Conservation (phyloP, 2,113 vertebrate species). For the Puffinus mauretanicus region DNA sequence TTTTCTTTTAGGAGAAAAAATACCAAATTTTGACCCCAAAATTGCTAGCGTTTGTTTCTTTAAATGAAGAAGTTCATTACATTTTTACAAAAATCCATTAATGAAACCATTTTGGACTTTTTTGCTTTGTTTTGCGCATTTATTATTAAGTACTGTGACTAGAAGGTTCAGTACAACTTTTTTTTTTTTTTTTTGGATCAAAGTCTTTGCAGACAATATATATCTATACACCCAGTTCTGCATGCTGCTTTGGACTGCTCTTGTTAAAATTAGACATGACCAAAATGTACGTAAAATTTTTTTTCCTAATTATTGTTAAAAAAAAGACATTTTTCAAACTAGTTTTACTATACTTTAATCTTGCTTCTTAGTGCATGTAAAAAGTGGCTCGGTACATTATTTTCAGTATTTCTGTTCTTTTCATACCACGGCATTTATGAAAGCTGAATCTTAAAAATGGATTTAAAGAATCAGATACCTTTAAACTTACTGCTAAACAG, state of each 20-base stretch:
- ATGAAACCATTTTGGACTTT: background rate
- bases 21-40: background rate
- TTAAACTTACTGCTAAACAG: background rate
- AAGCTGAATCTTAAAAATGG: background rate
- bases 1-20: background rate
- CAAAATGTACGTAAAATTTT: background rate
- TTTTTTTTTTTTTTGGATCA: background rate
- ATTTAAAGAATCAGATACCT: conserved; percentile 12
- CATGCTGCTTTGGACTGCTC: background rate
- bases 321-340: background rate
- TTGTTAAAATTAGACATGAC: background rate
- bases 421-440: background rate
- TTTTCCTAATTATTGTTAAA: background rate
- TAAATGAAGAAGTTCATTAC: background rate
- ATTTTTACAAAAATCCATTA: background rate
- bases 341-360: background rate
- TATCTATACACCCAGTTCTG: background rate
- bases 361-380: background rate
- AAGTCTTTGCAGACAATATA: background rate
- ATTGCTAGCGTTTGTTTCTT: background rate
- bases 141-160: background rate
- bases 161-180: background rate
- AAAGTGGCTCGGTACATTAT: background rate
- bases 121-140: background rate
- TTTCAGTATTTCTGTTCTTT: conserved; percentile 19